A percentile compares a stretch with the other conserved stretches of the same genome.
phyloP scores from a whole-genome alignment of 2,888 invertebrate species.

The Cinara cedri region DNA sequence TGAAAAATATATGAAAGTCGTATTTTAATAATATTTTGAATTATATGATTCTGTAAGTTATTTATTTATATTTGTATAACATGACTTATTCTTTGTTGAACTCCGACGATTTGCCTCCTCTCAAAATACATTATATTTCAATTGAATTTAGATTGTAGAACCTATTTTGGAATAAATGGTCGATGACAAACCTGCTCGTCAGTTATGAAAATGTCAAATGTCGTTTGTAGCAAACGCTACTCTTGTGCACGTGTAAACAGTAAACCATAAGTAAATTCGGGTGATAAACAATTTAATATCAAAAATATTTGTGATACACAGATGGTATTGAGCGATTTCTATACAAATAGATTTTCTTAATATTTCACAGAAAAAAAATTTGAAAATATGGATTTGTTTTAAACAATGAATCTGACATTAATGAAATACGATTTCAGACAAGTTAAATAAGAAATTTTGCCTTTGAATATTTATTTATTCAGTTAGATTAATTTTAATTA shows the following conservation, averaged over 20 bases:
- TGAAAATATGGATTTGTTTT: not conserved
- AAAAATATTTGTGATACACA: not conserved
- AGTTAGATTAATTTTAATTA: no score
- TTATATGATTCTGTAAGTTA: no score
- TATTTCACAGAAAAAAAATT: not conserved
- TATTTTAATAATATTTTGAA: no score
- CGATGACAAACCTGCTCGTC: not conserved
- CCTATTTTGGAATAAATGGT: constrained; percentile 1
- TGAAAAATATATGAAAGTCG: no score
- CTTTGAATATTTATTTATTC: no score
- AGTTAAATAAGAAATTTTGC: no score
- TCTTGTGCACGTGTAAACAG: not conserved
- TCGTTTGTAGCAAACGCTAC: not conserved
- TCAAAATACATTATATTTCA: not conserved
- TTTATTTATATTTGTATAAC: no score
- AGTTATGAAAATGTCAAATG: not conserved
- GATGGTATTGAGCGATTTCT: not conserved
- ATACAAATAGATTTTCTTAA: not conserved
- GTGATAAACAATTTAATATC: not conserved
- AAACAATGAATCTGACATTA: no score
- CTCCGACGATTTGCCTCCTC: not conserved
- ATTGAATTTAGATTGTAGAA: not conserved
- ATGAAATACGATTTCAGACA: no score
- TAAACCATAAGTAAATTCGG: not conserved
- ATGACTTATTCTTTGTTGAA: not conserved